These are phyloP conservation scores for Ligdia adustata DNA, from an alignment of 2,888 invertebrate genomes.

Conservation along the genomic window DNA sequence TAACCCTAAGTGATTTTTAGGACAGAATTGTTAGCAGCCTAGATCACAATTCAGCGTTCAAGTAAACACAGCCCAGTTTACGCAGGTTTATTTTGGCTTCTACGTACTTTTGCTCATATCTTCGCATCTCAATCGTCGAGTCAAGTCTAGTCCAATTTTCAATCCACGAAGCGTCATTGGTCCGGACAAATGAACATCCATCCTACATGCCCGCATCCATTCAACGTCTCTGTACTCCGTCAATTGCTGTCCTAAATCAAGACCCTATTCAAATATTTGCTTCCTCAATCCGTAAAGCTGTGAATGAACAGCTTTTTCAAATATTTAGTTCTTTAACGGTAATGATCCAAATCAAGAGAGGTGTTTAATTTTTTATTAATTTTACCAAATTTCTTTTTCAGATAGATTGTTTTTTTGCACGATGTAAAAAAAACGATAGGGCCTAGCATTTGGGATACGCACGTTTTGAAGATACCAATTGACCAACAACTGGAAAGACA, in stretches of 20 bases:
- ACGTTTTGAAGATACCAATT: too few relatives aligned
- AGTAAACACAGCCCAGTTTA: neutral
- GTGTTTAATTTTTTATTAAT: too few relatives aligned
- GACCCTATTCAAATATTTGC: slow-evolving; percentile 25
- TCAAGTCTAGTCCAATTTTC: slow-evolving; percentile 13
- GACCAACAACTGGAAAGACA: too few relatives aligned
- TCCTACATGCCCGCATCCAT: slow-evolving; percentile 38
- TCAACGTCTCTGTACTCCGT: slow-evolving; percentile 21
- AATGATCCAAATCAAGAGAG: slow-evolving; percentile 10
- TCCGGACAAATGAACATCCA: slow-evolving; percentile 39
- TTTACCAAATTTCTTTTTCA: too few relatives aligned
- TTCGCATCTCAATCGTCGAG: neutral
- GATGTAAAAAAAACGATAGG: too few relatives aligned
- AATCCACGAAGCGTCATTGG: slow-evolving; percentile 15
- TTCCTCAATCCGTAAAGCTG: slow-evolving; percentile 10
- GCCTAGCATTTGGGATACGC: too few relatives aligned
- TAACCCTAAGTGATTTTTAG: too few relatives aligned
- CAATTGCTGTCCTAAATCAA: slow-evolving; percentile 29
- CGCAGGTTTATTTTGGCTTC: neutral
- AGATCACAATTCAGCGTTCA: too few relatives aligned
- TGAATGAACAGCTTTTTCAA: slow-evolving; percentile 18
- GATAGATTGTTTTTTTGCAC: too few relatives aligned
- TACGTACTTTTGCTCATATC: neutral
- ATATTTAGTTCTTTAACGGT: slow-evolving; percentile 17
- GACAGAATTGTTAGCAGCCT: too few relatives aligned